A percentile compares a stretch with the other conserved stretches of the same genome.
phyloP scores from a whole-genome alignment of 1,140 invertebrate species.

The Drosophila nigrodunni region DNA sequence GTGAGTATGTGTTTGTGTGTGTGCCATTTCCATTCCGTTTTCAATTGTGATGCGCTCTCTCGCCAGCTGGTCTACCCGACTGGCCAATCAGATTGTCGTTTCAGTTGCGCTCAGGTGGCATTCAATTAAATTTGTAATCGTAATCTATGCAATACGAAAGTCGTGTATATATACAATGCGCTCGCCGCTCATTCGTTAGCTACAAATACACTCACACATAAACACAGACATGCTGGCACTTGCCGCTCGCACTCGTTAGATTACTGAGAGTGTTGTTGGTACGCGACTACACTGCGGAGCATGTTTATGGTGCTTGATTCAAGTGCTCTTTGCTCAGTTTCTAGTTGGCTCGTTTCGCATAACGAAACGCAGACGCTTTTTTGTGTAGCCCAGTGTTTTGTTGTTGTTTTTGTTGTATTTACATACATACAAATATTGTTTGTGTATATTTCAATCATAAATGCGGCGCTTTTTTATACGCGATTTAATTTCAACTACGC shows the following conservation, averaged over 20 bases:
- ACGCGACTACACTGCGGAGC: constrained; percentile 25
- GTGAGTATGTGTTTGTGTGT: not conserved
- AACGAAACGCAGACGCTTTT: constrained; percentile 9
- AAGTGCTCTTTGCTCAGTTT: constrained; percentile 29
- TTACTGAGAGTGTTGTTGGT: constrained; percentile 7
- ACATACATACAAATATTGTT: constrained; percentile 11
- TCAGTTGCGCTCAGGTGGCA: constrained; percentile 64
- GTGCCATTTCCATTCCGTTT: constrained; percentile 43
- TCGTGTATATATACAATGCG: constrained; percentile 47
- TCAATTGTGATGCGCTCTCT: constrained; percentile 36
- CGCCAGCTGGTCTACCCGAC: constrained; percentile 34
- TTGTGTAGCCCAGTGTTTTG: constrained; percentile 43
- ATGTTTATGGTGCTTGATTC: constrained; percentile 22
- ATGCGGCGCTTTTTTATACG: constrained; percentile 58
- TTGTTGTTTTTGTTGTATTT: not conserved
- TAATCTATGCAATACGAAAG: constrained; percentile 67
- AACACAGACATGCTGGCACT: constrained; percentile 2
- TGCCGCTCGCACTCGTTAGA: constrained; percentile 17
- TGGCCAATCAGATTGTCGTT: constrained; percentile 69
- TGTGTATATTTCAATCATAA: constrained; percentile 64
- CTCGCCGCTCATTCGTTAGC: constrained; percentile 63
- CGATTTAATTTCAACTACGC: constrained; percentile 69
- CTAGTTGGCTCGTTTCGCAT: constrained; percentile 8
- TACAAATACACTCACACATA: constrained; percentile 19
- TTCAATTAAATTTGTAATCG: constrained; percentile 80